These are phyloP conservation scores for Agrilus cyanescens DNA, from an alignment of 2,888 invertebrate genomes.

Conservation along the genomic window DNA sequence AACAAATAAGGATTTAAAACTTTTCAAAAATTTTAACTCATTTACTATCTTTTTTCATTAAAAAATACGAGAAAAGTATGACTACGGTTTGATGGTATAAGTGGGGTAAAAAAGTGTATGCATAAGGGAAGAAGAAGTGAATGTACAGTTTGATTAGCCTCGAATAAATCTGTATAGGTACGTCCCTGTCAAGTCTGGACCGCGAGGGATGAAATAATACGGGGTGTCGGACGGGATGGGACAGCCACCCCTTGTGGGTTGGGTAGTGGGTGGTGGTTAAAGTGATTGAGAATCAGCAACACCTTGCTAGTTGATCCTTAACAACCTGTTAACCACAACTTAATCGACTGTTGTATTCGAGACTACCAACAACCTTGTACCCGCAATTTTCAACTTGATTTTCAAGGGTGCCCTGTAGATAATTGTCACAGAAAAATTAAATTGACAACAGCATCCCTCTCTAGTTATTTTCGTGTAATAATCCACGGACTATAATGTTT, in stretches of 20 bases:
- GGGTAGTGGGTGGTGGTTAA: constrained; percentile 28
- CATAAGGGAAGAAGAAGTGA: too few relatives aligned
- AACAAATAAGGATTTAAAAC: too few relatives aligned
- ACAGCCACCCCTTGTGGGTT: constrained; percentile 25
- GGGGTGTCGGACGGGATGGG: constrained; percentile 17
- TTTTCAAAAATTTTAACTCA: too few relatives aligned
- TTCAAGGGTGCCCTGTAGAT: too few relatives aligned
- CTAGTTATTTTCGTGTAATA: neutral
- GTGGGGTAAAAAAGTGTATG: too few relatives aligned
- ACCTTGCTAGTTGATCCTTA: constrained; percentile 23
- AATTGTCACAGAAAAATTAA: neutral
- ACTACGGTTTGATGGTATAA: too few relatives aligned
- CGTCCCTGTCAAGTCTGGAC: constrained; percentile 15
- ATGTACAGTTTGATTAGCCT: too few relatives aligned
- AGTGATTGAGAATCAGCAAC: constrained; percentile 24
- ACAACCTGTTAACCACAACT: constrained; percentile 19
- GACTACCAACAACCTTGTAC: neutral
- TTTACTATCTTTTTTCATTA: too few relatives aligned
- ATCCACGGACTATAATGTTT: constrained; percentile 19
- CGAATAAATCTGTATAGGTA: constrained; percentile 4
- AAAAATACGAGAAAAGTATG: too few relatives aligned
- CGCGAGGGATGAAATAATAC: constrained; percentile 21
- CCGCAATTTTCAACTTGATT: too few relatives aligned
- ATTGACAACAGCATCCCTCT: constrained; percentile 6
- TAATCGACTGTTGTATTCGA: constrained; percentile 3